Conservation (phyloP, 2,888 invertebrate species). For the Trachelus troglodyta region DNA sequence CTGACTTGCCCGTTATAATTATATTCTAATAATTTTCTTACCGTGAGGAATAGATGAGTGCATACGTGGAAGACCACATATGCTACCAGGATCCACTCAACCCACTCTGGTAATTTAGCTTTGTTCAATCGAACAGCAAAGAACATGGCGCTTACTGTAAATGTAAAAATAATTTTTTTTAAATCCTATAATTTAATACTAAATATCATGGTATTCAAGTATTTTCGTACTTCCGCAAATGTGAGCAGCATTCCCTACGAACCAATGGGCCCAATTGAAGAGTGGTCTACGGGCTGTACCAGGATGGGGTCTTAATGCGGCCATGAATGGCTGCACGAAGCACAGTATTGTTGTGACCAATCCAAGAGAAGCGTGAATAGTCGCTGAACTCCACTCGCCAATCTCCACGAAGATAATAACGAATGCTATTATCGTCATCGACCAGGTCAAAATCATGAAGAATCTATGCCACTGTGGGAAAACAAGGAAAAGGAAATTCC, state of each 20-base stretch:
- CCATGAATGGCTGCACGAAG: constrained; percentile 89
- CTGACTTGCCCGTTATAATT: too few relatives aligned
- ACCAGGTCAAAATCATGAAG: constrained; percentile 86
- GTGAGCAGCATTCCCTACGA: constrained; percentile 87
- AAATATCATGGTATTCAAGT: background rate
- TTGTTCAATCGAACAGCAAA: constrained; percentile 88
- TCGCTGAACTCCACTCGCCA: constrained; percentile 78
- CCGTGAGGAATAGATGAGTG: constrained; percentile 87
- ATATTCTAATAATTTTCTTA: constrained; percentile 66
- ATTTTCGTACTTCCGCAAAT: constrained; percentile 82
- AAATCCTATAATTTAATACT: background rate
- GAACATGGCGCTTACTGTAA: constrained; percentile 92
- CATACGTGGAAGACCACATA: constrained; percentile 91
- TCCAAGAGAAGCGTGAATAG: constrained; percentile 88
- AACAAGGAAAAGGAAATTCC: constrained; percentile 31
- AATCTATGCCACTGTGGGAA: constrained; percentile 82
- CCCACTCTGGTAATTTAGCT: constrained; percentile 87
- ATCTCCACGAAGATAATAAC: constrained; percentile 86
- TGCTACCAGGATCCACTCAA: constrained; percentile 88
- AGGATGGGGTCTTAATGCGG: constrained; percentile 87
- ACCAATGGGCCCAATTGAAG: constrained; percentile 95
- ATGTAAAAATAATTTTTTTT: constrained; percentile 20
- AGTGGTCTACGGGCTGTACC: constrained; percentile 81
- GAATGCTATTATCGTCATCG: constrained; percentile 81
- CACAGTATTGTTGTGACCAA: constrained; percentile 81